Evolutionary conservation across 1,140 invertebrate genomes (phyloP).

Genomic region (Drosophila pandora): DNA sequence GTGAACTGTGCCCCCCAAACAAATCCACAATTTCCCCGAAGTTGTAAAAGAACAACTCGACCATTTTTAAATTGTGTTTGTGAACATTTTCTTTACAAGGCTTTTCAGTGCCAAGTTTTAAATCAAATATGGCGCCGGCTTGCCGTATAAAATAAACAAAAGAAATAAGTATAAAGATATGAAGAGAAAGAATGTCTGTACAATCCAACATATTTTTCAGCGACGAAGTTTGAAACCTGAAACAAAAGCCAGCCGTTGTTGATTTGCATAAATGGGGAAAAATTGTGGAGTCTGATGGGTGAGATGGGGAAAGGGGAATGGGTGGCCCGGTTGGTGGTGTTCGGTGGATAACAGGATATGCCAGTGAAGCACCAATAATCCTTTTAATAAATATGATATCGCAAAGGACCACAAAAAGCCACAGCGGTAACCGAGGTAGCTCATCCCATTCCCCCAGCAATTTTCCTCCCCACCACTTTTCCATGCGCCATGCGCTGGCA

Average conservation of each 20-base stretch:
- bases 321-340: constrained; percentile 4
- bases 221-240: constrained; percentile 25
- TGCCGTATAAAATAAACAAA: constrained; percentile 3
- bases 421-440: constrained; percentile 58
- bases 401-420: constrained; percentile 80
- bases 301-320: neutral
- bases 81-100: constrained; percentile 61
- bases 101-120: constrained; percentile 76
- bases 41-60: constrained; percentile 26
- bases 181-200: constrained; percentile 13
- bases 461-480: constrained; percentile 2
- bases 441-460: constrained; percentile 22
- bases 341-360: constrained; percentile 77
- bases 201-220: constrained; percentile 62
- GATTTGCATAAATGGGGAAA: constrained; percentile 67
- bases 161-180: constrained; percentile 12
- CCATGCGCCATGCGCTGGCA: constrained; percentile 50
- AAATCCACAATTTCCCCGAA: constrained; percentile 55
- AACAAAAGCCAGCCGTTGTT: constrained; percentile 72
- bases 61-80: constrained; percentile 72
- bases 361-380: constrained; percentile 83
- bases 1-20: constrained; percentile 35
- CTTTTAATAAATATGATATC: constrained; percentile 84
- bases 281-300: constrained; percentile 5
- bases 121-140: constrained; percentile 74